These are phyloP conservation scores for Agrypnia vestita DNA, from an alignment of 1,140 invertebrate genomes.

Conservation along the genomic window DNA sequence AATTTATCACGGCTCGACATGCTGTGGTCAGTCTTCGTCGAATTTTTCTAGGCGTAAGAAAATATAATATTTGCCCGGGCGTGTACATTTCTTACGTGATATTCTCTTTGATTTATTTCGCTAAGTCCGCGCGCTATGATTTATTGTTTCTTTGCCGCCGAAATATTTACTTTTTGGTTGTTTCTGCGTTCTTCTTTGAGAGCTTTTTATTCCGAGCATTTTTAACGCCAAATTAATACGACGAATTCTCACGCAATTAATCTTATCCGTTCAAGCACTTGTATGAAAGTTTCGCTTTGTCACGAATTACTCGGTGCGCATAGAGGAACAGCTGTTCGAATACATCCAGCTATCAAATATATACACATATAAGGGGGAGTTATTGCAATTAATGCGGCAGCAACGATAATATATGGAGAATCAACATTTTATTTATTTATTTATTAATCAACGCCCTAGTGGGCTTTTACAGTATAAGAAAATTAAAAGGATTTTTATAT, in stretches of 20 bases:
- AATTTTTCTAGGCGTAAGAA: constrained; percentile 13
- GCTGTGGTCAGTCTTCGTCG: constrained; percentile 31
- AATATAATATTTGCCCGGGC: constrained; percentile 27
- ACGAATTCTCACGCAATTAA: background rate
- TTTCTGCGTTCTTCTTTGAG: background rate
- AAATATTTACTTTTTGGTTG: constrained; percentile 15
- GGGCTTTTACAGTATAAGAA: no score
- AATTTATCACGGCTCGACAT: constrained; percentile 32
- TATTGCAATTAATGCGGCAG: no score
- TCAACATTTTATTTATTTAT: no score
- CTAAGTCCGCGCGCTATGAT: constrained; percentile 37
- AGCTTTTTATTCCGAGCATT: background rate
- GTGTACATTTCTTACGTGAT: constrained; percentile 43
- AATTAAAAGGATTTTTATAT: no score
- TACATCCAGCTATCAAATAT: no score
- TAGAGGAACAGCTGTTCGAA: no score
- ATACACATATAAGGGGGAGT: no score
- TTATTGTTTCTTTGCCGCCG: constrained; percentile 40
- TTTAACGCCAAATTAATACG: constrained; percentile 4
- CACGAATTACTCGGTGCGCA: no score
- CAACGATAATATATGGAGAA: no score
- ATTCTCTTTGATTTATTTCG: constrained; percentile 41
- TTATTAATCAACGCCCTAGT: no score
- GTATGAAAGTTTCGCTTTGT: no score
- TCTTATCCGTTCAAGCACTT: no score